Base-by-base conservation (phyloP, 2,888 invertebrate genomes). In the Tenthredo distinguenda region DNA sequence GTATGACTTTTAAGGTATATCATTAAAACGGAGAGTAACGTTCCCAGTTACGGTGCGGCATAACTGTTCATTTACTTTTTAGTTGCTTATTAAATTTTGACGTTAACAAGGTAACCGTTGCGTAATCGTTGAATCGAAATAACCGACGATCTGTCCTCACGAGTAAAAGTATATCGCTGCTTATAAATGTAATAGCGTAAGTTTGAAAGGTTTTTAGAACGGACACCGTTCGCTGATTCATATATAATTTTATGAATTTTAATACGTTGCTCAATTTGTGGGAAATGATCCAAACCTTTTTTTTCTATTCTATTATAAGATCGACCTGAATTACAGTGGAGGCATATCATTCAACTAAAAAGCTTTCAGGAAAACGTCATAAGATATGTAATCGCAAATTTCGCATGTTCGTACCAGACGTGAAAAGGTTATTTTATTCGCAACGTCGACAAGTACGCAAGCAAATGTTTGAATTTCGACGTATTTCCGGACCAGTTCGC, bases 151-250 rank as follows among this genome's bases (percentile, higher is more conserved):
- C 31, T 34, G 71, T 37, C 26, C 58, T 21, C 21, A 37, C 18
- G 18, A 37, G 71, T 71, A 71, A 71, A 71, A 71, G 37, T 71
- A 71, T 37, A 37, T 37, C 71, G 71, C 7, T 71, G 71, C 18
- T 18, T 71, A 7, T 9, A 26, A 7, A 37, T 37, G 7, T 12
- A n/a, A 71, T 71, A 37, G 7, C 71, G 2, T 7, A 71, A 18
- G 18, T 71, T n/a, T 1, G 34, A 37, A 71, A 71, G 34, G 71
- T 71, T 71, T 71, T 37, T 71, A n/a, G 71, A 37, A 71, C 71
- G 71, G 37, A 71, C 10, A 71, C 37, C 18, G 15, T 34, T n/a
- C 15, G 37, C 37, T 71, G 15, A 34, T 31, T 71, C 2, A n/a
- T 71, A 71, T 71, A 15, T 71, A n/a, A 71, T 71, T 71, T 37